Evolutionary conservation across 2,113 vertebrate species (phyloP).

Genomic region (Balaeniceps rex): DNA sequence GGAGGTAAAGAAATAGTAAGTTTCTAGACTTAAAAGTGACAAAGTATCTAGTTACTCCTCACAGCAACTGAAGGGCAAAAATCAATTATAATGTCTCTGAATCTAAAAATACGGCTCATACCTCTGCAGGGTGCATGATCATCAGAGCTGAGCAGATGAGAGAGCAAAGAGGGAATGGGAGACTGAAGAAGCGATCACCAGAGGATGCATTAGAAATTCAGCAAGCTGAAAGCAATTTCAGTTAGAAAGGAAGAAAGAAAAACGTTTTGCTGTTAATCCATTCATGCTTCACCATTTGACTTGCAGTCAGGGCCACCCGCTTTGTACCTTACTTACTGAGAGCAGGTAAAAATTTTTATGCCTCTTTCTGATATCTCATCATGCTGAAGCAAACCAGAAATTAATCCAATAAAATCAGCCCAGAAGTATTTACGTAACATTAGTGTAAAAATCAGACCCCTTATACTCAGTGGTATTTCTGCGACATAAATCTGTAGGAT

Average conservation of each 20-base stretch:
- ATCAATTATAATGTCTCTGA: conserved; percentile 28
- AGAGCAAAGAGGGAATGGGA: background rate
- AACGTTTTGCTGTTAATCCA: conserved; percentile 33
- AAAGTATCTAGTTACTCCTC: background rate
- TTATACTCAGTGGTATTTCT: background rate
- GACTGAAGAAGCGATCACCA: background rate
- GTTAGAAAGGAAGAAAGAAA: conserved; percentile 1
- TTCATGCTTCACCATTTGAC: conserved; percentile 13
- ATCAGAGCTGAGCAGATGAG: background rate
- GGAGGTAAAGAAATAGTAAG: conserved; percentile 10
- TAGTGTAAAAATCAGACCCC: background rate
- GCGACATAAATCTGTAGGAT: background rate
- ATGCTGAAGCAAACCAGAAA: background rate
- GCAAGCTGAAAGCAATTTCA: conserved; percentile 33
- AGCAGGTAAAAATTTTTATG: background rate
- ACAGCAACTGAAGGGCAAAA: background rate
- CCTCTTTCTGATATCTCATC: background rate
- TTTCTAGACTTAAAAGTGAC: conserved; percentile 51
- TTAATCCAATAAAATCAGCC: background rate
- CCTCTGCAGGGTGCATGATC: background rate
- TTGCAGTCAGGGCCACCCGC: background rate
- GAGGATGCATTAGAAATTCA: conserved; percentile 25
- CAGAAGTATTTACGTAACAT: background rate
- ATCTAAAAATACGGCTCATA: conserved; percentile 39
- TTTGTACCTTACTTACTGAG: background rate